Evolutionary conservation across 1,140 invertebrate genomes (phyloP), one percentile per base, ranked within the genome.

Genomic region (Euura saliciscinereae): DNA sequence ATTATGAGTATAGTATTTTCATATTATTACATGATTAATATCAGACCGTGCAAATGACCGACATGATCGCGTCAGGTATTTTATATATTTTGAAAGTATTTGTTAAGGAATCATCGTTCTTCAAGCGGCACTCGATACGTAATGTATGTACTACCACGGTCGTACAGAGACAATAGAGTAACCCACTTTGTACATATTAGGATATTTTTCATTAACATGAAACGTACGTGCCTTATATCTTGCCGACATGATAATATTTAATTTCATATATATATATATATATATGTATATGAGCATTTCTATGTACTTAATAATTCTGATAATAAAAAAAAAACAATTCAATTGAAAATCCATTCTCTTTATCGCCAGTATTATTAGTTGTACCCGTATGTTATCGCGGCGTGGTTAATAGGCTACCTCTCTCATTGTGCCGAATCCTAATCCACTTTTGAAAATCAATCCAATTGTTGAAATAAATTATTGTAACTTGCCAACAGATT

Each of bases 251-350:
- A 66, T 64, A 42, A 67, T 42, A 10, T 42, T 43, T 67, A 44
- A 73, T 46, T 70, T 43, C 66, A 69, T 70, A 70, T 73, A 73
- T 73, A 65, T 73, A 73, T 73, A 73, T 66, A 66, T n/a, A n/a
- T n/a, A n/a, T n/a, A n/a, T n/a, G n/a, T n/a, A n/a, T 65, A 7
- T 68, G 51, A 73, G 59, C 51, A 70, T 73, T 71, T 70, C 70
- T 73, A 51, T 73, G 73, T 73, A 67, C 66, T 67, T 28, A 67
- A 43, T 66, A 66, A 42, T 28, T 67, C 42, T 28, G 28, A 67
- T 42, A 67, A 67, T 8, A 66, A 44, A 11, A 67, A 59, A 5
- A 59, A 59, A 2, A 59, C 10, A 59, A 59, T 5, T 0, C 10
- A 59, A 4, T 59, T 59, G n/a, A 8, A 6, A 28, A 28, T 28